Evolutionary conservation across 2,113 vertebrate genomes (phyloP), one percentile per base, ranked within the genome.

Genomic region (Rhombomys opimus): DNA sequence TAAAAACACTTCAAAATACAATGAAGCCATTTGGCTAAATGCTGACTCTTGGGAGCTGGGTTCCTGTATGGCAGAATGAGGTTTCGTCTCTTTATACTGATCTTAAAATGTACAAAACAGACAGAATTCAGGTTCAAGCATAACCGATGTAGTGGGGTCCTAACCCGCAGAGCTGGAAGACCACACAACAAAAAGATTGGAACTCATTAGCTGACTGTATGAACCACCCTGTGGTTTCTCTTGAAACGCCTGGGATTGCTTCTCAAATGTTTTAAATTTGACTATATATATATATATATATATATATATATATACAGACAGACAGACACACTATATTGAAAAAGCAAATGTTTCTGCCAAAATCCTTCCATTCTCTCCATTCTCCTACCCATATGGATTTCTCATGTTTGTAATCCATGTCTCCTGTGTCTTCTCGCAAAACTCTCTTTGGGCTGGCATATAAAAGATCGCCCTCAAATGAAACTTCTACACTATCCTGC

Each of bases 201-300:
- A 96, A 93, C 96, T 92, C 96, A 95, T 96, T 95, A 96, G 81
- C 82, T 80, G 78, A 67, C 57, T 65, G 72, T 97, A 94, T 91
- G 93, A 95, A 87, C 96, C 65, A 0, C 96, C 89, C 91, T 95
- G 97, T 75, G 97, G 97, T 96, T 97, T 96, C 38, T 11, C 89
- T 91, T 96, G 91, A 91, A 96, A 94, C 1, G 46, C 94, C 92
- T 93, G 91, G 95, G 96, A 96, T 41, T 97, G 87, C 93, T 95
- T 97, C 97, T 97, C 78, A 93, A 97, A 93, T 97, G 91, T 96
- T 96, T 97, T 97, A 97, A 97, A 96, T 97, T n/a, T n/a, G n/a
- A n/a, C 96, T 96, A 95, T 93, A 93, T 96, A 93, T 78, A 94
- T 27, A 94, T 46, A 87, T 46, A 91, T 25, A 94, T 38, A 93